Conservation (phyloP, 2,888 invertebrate species). For the Eugnorisma glareosa region DNA sequence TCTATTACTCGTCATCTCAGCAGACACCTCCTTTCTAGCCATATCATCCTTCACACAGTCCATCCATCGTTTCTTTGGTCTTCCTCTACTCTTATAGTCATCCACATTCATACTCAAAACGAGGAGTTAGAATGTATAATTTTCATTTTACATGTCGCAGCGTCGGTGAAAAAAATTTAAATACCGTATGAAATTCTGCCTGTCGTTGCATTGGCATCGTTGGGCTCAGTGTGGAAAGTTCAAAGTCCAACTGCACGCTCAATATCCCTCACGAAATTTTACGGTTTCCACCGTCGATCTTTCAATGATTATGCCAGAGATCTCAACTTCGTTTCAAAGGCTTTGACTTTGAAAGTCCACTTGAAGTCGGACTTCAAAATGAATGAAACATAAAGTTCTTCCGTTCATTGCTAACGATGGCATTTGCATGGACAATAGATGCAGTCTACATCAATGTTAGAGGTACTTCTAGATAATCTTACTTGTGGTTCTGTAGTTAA, state of each 20-base stretch:
- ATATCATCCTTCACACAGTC: too few relatives aligned
- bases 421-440: constrained; percentile 25
- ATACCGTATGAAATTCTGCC: not conserved
- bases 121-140: not conserved
- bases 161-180: not conserved
- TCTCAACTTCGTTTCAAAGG: constrained; percentile 3
- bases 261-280: not conserved
- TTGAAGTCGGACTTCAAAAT: constrained; percentile 11
- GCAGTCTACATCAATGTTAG: not conserved
- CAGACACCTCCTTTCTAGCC: too few relatives aligned
- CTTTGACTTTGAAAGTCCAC: constrained; percentile 20
- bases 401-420: constrained; percentile 19
- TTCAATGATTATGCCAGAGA: not conserved
- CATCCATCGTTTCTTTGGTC: too few relatives aligned
- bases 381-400: constrained; percentile 34
- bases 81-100: not conserved
- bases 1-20: too few relatives aligned
- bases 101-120: not conserved
- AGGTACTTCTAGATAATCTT: not conserved
- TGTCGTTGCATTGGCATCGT: not conserved
- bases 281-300: not conserved
- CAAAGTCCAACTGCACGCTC: not conserved
- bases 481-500: too few relatives aligned
- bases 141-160: not conserved
- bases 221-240: not conserved